Base-by-base conservation (phyloP, 2,113 vertebrate genomes). In the Pleuronectes platessa region DNA sequence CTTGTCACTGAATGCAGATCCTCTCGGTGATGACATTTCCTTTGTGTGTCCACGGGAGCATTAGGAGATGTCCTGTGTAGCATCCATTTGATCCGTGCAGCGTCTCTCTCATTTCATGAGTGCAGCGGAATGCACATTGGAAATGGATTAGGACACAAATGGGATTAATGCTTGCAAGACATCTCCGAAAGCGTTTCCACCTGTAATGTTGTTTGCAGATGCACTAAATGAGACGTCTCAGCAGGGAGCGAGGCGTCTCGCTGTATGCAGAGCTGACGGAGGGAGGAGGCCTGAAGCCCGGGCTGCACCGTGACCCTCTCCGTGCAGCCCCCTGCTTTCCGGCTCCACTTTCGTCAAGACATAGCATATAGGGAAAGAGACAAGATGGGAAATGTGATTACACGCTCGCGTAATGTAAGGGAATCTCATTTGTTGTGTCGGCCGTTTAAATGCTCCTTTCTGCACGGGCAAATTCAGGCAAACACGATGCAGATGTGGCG, bases 161-260 rank as follows among this genome's bases (percentile, higher is more conserved):
- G 86, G 90, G 91, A 93, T 93, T 90, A 90, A 90, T 89, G 89
- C 83, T 89, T 84, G 87, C 82, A 68, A 90, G 90, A 91, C 85
- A 81, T 92, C 89, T 85, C 85, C 84, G 83, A 75, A 86, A 88
- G 89, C 82, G 81, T 91, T 90, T 93, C 92, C 85, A 91, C 87
- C 90, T 91, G 86, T 92, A 93, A 93, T 89, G 89, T 80, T 85
- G 90, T 93, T 93, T 90, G 91, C 85, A 87, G 86, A 87, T 40
- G 75, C 89, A 86, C 86, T 84, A 89, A 89, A 92, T 90, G 87
- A 90, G 90, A 91, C 53, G 79, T 89, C 87, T 86, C 75, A 71
- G 85, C 42, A 11, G 74, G 70, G 81, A 72, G 88, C 61, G 3
- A 74, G 42, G 3, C 42, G 18, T 79, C 79, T 80, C 78, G 55